Evolutionary conservation across 2,888 invertebrate genomes (phyloP), one percentile per base, ranked within the genome.

Genomic region (Trypoxylon attenuatum): DNA sequence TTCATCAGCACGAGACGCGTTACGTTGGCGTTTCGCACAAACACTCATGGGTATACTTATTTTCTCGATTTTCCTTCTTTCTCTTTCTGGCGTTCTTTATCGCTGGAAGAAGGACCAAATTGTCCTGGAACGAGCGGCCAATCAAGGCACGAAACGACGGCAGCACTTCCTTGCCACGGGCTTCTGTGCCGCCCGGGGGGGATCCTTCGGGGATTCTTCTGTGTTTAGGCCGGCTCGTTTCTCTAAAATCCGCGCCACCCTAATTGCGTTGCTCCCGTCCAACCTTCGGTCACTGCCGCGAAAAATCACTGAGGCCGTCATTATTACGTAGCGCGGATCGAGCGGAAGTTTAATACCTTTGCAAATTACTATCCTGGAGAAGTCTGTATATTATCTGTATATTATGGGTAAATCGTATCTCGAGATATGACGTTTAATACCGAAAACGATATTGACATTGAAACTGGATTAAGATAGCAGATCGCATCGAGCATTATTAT

Each of bases 51-150:
- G 39, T 52, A 25, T 42, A 61, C 78, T 79, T 79, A 80, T 79
- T 78, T 76, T 77, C 76, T 76, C 77, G 77, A 77, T 79, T 78
- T 78, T 76, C 45, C 43, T 18, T 22, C 27, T 16, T 38, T 22
- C 54, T 46, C 13, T 47, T 50, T 23, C 42, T 52, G n/a, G 18
- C 8, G 21, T 16, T 22, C 47, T 59, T 62, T 71, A 71, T 58
- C 46, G 58, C 46, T 63, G 43, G 39, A n/a, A n/a, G n/a, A n/a
- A n/a, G n/a, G 59, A 60, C 21, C 73, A 70, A 73, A 73, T 73
- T 73, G 73, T 68, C 73, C 46, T 55, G 58, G 22, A 60, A 68
- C 64, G 64, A 64, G 53, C 65, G 39, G 53, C 65, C 73, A 65
- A 73, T 73, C 69, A 69, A 64, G 61, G 50, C 53, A 53, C 61